These are phyloP conservation scores for Drosophila heteroneura DNA, from an alignment of 2,888 invertebrate species.

Conservation along the genomic window DNA sequence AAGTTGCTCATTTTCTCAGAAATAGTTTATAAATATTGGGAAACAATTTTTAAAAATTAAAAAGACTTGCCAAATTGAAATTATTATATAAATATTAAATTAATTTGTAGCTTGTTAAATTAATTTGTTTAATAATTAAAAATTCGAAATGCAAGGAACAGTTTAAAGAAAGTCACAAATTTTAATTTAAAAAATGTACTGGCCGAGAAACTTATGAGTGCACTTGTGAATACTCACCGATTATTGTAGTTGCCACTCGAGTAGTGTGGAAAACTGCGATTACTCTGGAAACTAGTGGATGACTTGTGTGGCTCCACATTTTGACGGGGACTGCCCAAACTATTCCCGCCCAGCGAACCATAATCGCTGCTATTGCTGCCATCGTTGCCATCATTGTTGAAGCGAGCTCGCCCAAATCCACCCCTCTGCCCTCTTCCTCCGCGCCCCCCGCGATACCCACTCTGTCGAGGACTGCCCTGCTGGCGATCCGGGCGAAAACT, in stretches of 20 bases:
- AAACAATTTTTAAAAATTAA: background rate
- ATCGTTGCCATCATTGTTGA: conserved; percentile 11
- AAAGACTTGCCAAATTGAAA: background rate
- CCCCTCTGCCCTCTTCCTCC: conserved; percentile 30
- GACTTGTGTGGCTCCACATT: conserved; percentile 36
- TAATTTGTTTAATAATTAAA: too few relatives aligned
- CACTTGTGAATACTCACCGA: conserved; percentile 55
- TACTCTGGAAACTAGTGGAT: conserved; percentile 52
- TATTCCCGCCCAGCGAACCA: conserved; percentile 37
- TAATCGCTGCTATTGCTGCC: conserved; percentile 48
- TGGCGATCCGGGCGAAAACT: conserved; percentile 19
- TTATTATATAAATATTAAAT: background rate
- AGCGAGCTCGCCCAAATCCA: conserved; percentile 1
- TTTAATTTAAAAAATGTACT: background rate
- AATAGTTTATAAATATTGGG: too few relatives aligned
- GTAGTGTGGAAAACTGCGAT: conserved; percentile 56
- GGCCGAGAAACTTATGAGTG: background rate
- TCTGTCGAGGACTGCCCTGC: conserved; percentile 27
- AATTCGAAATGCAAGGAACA: too few relatives aligned
- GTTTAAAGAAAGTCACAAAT: background rate
- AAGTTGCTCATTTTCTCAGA: too few relatives aligned
- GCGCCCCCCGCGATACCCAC: conserved; percentile 34
- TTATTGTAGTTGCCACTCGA: conserved; percentile 30
- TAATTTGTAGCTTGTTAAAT: too few relatives aligned
- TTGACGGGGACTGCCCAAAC: conserved; percentile 39